These are phyloP conservation scores for Philaethria dido DNA, from an alignment of 2,888 invertebrate species.

Conservation along the genomic window DNA sequence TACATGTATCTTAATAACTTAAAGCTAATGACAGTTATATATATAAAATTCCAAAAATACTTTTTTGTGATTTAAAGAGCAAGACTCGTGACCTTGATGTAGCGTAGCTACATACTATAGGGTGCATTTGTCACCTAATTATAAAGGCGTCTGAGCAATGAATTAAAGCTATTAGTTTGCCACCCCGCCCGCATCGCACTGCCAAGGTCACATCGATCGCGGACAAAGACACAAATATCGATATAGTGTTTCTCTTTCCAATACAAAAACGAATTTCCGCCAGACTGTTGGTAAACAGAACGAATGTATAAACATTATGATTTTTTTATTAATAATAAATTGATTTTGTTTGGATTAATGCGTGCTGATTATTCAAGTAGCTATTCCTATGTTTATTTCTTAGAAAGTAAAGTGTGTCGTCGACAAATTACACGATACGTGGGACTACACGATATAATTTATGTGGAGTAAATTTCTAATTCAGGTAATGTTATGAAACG, in stretches of 20 bases:
- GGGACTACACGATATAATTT: neutral
- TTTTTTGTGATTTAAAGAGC: neutral
- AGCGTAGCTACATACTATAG: neutral
- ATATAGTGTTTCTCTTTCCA: constrained; percentile 31
- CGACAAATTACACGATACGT: neutral
- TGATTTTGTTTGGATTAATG: neutral
- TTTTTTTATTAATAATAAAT: neutral
- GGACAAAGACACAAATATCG: constrained; percentile 47
- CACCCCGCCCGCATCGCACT: constrained; percentile 53
- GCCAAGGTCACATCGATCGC: constrained; percentile 79
- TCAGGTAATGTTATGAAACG: too few relatives aligned
- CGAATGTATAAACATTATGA: constrained; percentile 13
- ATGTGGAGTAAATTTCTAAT: too few relatives aligned
- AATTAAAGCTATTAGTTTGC: constrained; percentile 45
- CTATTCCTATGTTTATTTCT: neutral
- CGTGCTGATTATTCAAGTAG: neutral
- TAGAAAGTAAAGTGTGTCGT: neutral
- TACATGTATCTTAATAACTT: too few relatives aligned
- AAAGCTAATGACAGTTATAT: too few relatives aligned
- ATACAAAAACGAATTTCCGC: constrained; percentile 36
- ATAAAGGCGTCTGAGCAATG: constrained; percentile 35
- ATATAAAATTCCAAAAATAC: too few relatives aligned
- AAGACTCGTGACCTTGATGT: constrained; percentile 1
- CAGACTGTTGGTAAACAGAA: constrained; percentile 63
- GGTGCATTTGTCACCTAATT: constrained; percentile 36